Conservation (phyloP, 2,888 invertebrate genomes). For the Pristionchus entomophagus region DNA sequence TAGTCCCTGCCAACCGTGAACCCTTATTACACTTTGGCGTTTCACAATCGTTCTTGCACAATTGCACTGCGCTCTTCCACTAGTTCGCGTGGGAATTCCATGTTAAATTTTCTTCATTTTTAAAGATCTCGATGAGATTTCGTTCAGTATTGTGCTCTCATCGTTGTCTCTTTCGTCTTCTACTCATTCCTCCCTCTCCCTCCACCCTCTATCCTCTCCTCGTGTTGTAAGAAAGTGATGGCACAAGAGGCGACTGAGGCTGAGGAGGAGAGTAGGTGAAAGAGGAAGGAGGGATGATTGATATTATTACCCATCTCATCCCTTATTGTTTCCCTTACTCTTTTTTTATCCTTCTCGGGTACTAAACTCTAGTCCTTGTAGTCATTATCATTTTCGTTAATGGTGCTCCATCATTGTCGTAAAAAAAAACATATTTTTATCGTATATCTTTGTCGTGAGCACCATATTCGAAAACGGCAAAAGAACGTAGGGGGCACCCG, state of each 20-base stretch:
- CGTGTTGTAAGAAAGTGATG: constrained; percentile 34
- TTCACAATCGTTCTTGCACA: neutral
- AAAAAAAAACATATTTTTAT: too few species aligned
- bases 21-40: neutral
- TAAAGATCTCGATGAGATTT: neutral
- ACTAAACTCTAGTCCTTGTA: too few species aligned
- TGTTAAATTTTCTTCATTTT: neutral
- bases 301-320: too few species aligned
- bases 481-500: constrained; percentile 58
- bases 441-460: too few species aligned
- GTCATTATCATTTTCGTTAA: too few species aligned
- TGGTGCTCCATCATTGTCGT: too few species aligned
- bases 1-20: neutral
- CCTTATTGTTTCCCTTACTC: too few species aligned
- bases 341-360: too few species aligned
- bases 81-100: neutral
- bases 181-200: neutral
- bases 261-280: neutral
- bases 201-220: neutral
- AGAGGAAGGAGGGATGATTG: neutral
- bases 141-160: neutral
- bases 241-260: neutral
- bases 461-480: neutral
- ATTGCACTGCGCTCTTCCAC: too few species aligned
- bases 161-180: neutral